A percentile compares a stretch with the other conserved stretches of the same genome.
These are phyloP conservation scores for Xenentodon cancila DNA, from an alignment of 2,797 vertebrate species.

Conservation along the genomic window DNA sequence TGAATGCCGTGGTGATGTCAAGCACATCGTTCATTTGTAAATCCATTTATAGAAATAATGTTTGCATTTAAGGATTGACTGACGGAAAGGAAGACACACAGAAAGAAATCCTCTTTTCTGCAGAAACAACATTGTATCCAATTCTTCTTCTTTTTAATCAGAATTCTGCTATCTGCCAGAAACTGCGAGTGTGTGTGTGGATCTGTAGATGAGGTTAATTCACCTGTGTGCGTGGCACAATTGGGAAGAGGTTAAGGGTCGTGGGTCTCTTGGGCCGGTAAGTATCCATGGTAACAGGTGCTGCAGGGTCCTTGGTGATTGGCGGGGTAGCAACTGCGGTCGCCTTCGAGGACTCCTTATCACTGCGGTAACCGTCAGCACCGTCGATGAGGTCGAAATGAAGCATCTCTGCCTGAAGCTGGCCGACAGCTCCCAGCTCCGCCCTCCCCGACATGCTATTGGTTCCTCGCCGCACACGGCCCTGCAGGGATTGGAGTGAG, in stretches of 20 bases:
- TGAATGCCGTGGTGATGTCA: conserved; percentile 41
- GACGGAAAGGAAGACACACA: conserved; percentile 1
- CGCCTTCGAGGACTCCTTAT: conserved; percentile 70
- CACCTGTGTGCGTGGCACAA: conserved; percentile 95
- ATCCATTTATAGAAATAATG: conserved; percentile 9
- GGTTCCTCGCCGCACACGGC: conserved; percentile 85
- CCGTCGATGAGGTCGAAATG: conserved; percentile 95
- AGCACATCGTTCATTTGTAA: not conserved
- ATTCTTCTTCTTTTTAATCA: conserved; percentile 4
- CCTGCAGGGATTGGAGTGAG: conserved; percentile 80
- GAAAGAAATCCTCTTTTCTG: not conserved
- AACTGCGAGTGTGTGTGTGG: conserved; percentile 7
- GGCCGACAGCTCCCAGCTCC: conserved; percentile 85
- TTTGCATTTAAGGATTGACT: conserved; percentile 3
- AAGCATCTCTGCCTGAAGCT: conserved; percentile 93
- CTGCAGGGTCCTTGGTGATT: conserved; percentile 67
- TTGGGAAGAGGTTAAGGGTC: conserved; percentile 95
- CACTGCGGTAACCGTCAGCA: conserved; percentile 82
- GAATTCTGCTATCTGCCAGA: conserved; percentile 14
- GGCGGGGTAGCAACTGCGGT: conserved; percentile 70
- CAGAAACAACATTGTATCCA: not conserved
- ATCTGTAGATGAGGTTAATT: conserved; percentile 5
- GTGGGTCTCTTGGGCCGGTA: conserved; percentile 94
- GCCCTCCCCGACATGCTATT: conserved; percentile 82
- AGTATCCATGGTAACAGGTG: conserved; percentile 86